Evolutionary conservation across 1,140 invertebrate genomes (phyloP).

Genomic region (Hyles vespertilio): DNA sequence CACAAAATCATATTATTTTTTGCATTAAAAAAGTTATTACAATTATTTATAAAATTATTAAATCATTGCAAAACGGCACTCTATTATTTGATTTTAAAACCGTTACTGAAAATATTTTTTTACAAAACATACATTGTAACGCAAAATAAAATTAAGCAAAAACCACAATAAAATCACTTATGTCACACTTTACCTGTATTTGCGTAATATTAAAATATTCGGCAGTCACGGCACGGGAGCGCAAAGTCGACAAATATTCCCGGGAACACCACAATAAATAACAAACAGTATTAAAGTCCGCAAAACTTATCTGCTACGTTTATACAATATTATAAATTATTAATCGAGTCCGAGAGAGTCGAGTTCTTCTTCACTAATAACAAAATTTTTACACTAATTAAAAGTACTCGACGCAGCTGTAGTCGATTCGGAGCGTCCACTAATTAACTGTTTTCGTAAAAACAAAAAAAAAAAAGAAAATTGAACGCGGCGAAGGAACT

Average conservation of each 20-base stretch:
- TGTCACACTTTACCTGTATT: slow-evolving; percentile 37
- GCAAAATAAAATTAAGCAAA: slow-evolving; percentile 9
- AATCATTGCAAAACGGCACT: too few species aligned
- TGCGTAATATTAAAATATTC: slow-evolving; percentile 28
- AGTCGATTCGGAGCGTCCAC: slow-evolving; percentile 47
- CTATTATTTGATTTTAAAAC: background rate
- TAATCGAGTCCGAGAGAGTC: slow-evolving; percentile 11
- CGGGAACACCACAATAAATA: slow-evolving; percentile 45
- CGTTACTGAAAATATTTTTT: slow-evolving; percentile 7
- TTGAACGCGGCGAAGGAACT: slow-evolving; percentile 66
- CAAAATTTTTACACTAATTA: slow-evolving; percentile 37
- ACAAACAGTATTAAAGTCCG: slow-evolving; percentile 42
- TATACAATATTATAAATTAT: slow-evolving; percentile 27
- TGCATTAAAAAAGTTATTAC: too few species aligned
- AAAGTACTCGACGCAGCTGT: slow-evolving; percentile 44
- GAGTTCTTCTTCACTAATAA: slow-evolving; percentile 51
- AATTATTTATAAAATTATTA: too few species aligned
- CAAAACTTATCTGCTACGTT: slow-evolving; percentile 36
- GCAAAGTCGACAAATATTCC: slow-evolving; percentile 35
- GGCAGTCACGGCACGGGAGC: background rate
- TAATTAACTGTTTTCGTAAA: slow-evolving; percentile 37
- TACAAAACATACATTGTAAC: slow-evolving; percentile 9
- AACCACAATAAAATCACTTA: slow-evolving; percentile 4
- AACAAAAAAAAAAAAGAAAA: slow-evolving; percentile 45
- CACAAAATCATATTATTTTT: too few species aligned